Base-by-base conservation (phyloP, 2,888 invertebrate genomes). In the Mimas tiliae region DNA sequence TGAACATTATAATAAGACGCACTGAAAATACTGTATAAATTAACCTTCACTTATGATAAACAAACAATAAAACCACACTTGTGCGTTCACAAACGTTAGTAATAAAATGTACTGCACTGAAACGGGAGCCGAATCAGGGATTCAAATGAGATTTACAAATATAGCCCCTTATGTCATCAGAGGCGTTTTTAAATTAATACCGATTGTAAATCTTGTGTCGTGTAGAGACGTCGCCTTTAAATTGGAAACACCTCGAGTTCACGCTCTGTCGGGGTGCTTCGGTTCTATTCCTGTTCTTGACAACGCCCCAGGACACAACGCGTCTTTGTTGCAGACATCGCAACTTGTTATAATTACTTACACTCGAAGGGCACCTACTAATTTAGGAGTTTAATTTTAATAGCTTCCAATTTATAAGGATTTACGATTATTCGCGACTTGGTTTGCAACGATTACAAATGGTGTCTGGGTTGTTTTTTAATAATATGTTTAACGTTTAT, bases 271-370 rank as follows among this genome's bases (percentile, higher is more conserved):
- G 84, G 86, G 82, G 85, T 74, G 82, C 78, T 74, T 68, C 74
- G 78, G 75, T 84, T 88, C 91, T 91, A 91, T 91, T 91, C 86
- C 89, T 92, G 93, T 82, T 79, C 73, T 76, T 92, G 93, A 91
- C 92, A 66, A 70, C 78, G 77, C 79, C 78, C 78, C 81, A 71
- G 78, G 83, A 82, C 73, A 72, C 73, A 79, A 74, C 81, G 74
- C 78, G 82, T 83, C 86, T 87, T 89, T 89, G 90, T 88, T 85
- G 80, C 81, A 85, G 85, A 87, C 89, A 85, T 84, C 78, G 75
- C 82, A 79, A 78, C 81, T 83, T 82, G 81, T 81, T 86, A 84
- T 90, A 91, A 91, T 92, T 91, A 89, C 87, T 83, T 83, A 82
- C 85, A 87, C 81, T 66, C 14, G 66, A 66, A 66, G 63, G 52